These are phyloP conservation scores for Megalops atlanticus DNA, from an alignment of 2,113 vertebrate species.

Conservation along the genomic window DNA sequence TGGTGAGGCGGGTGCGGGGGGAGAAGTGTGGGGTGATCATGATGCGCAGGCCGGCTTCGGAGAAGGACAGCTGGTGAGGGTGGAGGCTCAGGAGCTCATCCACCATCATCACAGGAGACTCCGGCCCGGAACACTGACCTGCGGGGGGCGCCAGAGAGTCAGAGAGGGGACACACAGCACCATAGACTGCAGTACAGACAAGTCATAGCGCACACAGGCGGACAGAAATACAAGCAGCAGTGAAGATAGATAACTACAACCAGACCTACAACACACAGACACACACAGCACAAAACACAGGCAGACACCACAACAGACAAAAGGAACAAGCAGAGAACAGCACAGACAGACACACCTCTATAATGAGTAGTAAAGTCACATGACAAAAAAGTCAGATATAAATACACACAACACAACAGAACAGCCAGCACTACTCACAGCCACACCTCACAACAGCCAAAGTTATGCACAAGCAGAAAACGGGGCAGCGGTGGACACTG, in stretches of 20 bases:
- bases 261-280: neutral
- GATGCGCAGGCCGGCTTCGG: slow-evolving; percentile 74
- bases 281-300: too few relatives aligned
- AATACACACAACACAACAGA: too few relatives aligned
- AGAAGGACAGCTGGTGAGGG: slow-evolving; percentile 71
- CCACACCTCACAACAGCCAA: too few relatives aligned
- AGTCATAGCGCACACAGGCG: neutral
- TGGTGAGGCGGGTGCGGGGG: slow-evolving; percentile 60
- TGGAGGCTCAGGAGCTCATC: slow-evolving; percentile 68
- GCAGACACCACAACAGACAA: neutral
- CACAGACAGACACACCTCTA: too few relatives aligned
- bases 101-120: slow-evolving; percentile 68
- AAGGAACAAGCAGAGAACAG: neutral
- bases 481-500: too few relatives aligned
- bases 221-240: neutral
- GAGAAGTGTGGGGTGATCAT: slow-evolving; percentile 67
- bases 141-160: neutral
- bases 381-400: too few relatives aligned
- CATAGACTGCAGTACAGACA: neutral
- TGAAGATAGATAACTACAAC: neutral
- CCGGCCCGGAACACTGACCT: slow-evolving; percentile 57
- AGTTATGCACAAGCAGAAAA: too few relatives aligned
- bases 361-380: too few relatives aligned
- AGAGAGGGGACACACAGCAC: neutral
- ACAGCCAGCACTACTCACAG: too few relatives aligned